Percentiles rank a stretch among this genome's conserved stretches.
Conservation (phyloP, 2,113 vertebrate genomes). For the Azemiops feae region DNA sequence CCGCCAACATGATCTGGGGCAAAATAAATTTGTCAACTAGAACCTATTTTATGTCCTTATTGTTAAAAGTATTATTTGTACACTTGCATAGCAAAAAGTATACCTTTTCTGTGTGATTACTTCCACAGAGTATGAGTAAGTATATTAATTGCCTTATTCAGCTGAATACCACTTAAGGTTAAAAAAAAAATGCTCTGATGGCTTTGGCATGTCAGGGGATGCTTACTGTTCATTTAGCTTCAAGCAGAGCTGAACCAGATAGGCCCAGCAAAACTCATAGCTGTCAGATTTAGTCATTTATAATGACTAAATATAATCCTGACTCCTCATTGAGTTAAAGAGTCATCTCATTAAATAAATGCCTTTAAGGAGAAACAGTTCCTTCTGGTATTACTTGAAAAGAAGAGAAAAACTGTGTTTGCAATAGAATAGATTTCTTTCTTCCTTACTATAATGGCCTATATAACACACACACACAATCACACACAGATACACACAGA, state of each 20-base stretch:
- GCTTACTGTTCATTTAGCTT: slow-evolving; percentile 19
- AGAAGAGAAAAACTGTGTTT: not conserved
- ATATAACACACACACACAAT: not conserved
- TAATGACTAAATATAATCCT: slow-evolving; percentile 9
- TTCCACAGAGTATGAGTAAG: not conserved
- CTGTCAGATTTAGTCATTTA: slow-evolving; percentile 15
- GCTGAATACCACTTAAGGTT: slow-evolving; percentile 3
- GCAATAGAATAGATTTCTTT: not conserved
- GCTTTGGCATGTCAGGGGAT: not conserved
- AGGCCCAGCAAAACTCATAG: slow-evolving; percentile 6
- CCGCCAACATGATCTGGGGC: slow-evolving; percentile 36
- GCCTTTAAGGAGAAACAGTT: not conserved
- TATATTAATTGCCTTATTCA: slow-evolving; percentile 16
- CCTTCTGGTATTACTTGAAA: not conserved
- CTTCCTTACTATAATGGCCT: not conserved
- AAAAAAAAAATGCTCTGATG: slow-evolving; percentile 7
- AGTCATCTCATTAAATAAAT: slow-evolving; percentile 14
- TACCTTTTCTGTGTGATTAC: slow-evolving; percentile 4
- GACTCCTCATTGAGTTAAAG: not conserved
- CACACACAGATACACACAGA: not conserved
- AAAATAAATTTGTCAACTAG: slow-evolving; percentile 22
- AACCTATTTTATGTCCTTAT: slow-evolving; percentile 21
- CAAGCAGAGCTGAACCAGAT: slow-evolving; percentile 21
- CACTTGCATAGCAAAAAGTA: not conserved
- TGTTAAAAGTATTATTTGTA: slow-evolving; percentile 12